Percentiles rank a stretch among this genome's conserved stretches.
Evolutionary conservation across 2,888 invertebrate genomes (phyloP).

Genomic region (Poecilus cupreus): DNA sequence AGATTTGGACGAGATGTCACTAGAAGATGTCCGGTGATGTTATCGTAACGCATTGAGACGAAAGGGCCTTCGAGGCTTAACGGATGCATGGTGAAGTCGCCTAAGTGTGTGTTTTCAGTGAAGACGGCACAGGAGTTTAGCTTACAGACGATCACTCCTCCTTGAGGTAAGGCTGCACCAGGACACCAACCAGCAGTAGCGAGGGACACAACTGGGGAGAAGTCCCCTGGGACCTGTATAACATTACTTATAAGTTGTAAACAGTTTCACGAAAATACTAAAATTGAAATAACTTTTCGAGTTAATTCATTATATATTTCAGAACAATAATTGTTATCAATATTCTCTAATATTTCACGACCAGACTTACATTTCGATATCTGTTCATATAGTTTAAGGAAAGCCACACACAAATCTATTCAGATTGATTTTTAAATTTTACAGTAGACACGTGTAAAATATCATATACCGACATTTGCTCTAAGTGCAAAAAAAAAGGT

Average conservation of each 20-base stretch:
- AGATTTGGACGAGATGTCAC: constrained; percentile 82
- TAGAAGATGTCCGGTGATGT: constrained; percentile 78
- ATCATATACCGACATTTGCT: too few species aligned
- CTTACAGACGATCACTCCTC: constrained; percentile 84
- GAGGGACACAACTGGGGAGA: constrained; percentile 84
- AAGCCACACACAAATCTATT: too few species aligned
- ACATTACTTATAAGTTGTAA: neutral
- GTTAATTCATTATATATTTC: too few species aligned
- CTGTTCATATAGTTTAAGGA: too few species aligned
- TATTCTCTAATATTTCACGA: too few species aligned
- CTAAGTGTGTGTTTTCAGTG: constrained; percentile 70
- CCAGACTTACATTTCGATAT: too few species aligned
- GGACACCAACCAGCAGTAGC: constrained; percentile 73
- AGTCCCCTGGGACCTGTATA: constrained; percentile 73
- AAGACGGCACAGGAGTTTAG: constrained; percentile 83
- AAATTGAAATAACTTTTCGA: too few species aligned
- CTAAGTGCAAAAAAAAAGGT: too few species aligned
- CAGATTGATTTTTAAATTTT: too few species aligned
- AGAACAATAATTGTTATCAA: too few species aligned
- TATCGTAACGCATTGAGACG: constrained; percentile 83
- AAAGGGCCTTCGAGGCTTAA: constrained; percentile 84
- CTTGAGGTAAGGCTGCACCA: constrained; percentile 71
- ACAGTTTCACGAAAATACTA: too few species aligned
- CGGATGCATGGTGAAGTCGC: constrained; percentile 72
- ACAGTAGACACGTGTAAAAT: too few species aligned